Evolutionary conservation across 2,888 invertebrate genomes (phyloP), one percentile per base, ranked within the genome.

Genomic region (Ophion ventricosus): DNA sequence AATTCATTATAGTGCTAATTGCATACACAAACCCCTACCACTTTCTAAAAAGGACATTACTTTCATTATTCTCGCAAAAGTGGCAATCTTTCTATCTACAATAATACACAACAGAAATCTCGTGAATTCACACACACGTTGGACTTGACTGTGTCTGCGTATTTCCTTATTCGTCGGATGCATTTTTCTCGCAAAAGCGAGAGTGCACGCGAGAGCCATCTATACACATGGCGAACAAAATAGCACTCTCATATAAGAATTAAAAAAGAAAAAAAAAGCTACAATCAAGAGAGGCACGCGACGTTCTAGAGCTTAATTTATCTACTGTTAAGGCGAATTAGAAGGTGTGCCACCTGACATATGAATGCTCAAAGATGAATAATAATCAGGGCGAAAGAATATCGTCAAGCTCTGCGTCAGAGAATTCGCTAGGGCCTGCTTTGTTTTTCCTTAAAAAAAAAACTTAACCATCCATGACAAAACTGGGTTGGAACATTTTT

Each of bases 181-280:
- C 56, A 85, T 87, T 87, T 86, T 84, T 87, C 81, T 82, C 67
- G 73, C 80, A 87, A 85, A 87, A 85, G 87, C 86, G 87, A 87
- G 87, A 87, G 87, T 87, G 78, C 83, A 59, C 85, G 83, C 81
- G 83, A 57, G 74, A 57, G 26, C 35, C 82, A 73, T 76, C 61
- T 57, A 2, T 23, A 57, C 20, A 2, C 20, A n/a, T 17, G n/a
- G n/a, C n/a, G n/a, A 54, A 54, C n/a, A 14, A 54, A 75, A 26
- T 76, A 66, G 86, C 84, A 82, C 61, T 64, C 29, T 63, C 49
- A 66, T 66, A 66, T 56, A 23, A 54, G 23, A 61, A 14, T 20
- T 3, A 66, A 54, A 74, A 69, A 59, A 57, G 57, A 67, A 66
- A 54, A 74, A 69, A 59, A 57, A 66, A 67, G 61, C 35, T 7